Percentiles rank a stretch among this genome's conserved stretches.
Evolutionary conservation across 2,113 vertebrate genomes (phyloP).

Genomic region (Harpagus bidentatus): DNA sequence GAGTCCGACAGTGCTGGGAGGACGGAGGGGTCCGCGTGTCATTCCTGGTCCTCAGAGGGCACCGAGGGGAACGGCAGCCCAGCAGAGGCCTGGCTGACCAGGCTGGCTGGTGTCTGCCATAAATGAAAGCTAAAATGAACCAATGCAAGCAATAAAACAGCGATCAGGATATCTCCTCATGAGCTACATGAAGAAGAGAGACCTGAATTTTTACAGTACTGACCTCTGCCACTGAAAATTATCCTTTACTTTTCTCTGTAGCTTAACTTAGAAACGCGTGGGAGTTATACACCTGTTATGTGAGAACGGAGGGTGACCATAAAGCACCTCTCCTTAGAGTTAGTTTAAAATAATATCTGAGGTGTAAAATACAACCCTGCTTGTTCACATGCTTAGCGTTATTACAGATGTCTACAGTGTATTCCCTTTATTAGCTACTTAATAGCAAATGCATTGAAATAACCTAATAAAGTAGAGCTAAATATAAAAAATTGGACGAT

Average conservation of each 20-base stretch:
- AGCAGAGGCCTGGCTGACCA: neutral
- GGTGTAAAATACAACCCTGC: neutral
- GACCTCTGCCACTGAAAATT: neutral
- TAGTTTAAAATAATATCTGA: neutral
- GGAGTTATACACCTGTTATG: slow-evolving; percentile 31
- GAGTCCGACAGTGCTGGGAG: neutral
- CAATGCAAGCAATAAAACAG: neutral
- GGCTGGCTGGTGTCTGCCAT: neutral
- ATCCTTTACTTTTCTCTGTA: neutral
- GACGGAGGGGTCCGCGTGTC: neutral
- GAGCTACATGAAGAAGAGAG: neutral
- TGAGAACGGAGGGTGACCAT: neutral
- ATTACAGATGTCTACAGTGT: neutral
- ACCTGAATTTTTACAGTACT: neutral
- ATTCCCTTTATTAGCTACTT: neutral
- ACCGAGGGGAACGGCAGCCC: neutral
- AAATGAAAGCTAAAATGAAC: neutral
- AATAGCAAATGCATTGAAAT: neutral
- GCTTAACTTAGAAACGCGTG: slow-evolving; percentile 10
- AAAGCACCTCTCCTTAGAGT: neutral
- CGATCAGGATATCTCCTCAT: neutral
- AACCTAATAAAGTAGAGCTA: neutral
- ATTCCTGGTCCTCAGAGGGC: neutral
- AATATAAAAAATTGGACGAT: neutral
- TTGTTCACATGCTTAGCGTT: neutral